Percentiles rank a stretch among this genome's conserved stretches.
These are phyloP conservation scores for Leptonema lineaticorne DNA, from an alignment of 1,140 invertebrate genomes.

Conservation along the genomic window DNA sequence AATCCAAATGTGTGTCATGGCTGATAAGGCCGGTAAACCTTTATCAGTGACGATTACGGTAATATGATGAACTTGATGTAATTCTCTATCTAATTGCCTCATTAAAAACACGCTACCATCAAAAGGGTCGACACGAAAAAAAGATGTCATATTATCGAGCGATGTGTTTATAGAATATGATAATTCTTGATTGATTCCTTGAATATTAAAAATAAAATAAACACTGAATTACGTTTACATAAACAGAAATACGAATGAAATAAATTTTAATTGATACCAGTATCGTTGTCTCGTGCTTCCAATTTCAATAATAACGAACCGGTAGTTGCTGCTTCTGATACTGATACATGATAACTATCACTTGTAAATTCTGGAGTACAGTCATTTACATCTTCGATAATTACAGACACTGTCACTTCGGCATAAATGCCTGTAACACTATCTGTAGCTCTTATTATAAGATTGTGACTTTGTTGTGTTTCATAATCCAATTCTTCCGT, in stretches of 20 bases:
- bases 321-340: constrained; percentile 76
- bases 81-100: constrained; percentile 74
- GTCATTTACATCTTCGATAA: constrained; percentile 82
- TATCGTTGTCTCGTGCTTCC: constrained; percentile 74
- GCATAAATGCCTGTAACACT: constrained; percentile 76
- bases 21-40: constrained; percentile 71
- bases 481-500: constrained; percentile 85
- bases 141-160: constrained; percentile 60
- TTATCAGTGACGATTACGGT: constrained; percentile 73
- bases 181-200: constrained; percentile 63
- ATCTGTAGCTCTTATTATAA: constrained; percentile 81
- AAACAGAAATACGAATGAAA: not conserved
- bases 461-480: constrained; percentile 69
- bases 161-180: constrained; percentile 66
- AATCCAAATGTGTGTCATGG: constrained; percentile 74
- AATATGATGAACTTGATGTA: constrained; percentile 66
- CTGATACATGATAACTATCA: constrained; percentile 75
- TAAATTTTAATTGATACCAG: constrained; percentile 48
- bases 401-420: constrained; percentile 75
- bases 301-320: constrained; percentile 73
- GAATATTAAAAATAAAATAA: not conserved
- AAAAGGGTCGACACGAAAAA: constrained; percentile 72
- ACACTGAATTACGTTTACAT: not conserved
- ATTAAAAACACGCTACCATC: constrained; percentile 75
- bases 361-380: constrained; percentile 76